Percentiles rank a stretch among this genome's conserved stretches.
Evolutionary conservation across 2,888 invertebrate genomes (phyloP).

Genomic region (Euproctis similis): DNA sequence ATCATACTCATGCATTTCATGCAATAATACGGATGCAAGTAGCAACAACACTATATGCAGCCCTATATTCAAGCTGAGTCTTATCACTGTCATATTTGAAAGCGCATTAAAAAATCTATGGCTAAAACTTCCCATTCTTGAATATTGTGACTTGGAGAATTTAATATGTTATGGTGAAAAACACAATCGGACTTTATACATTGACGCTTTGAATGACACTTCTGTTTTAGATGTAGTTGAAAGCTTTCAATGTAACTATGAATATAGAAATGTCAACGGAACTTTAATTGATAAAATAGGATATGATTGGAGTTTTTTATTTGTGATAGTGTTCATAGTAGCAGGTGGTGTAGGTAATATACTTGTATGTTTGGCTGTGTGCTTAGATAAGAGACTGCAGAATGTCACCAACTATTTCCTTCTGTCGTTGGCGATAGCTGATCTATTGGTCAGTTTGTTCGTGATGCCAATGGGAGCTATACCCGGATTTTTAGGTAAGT

Average conservation of each 20-base stretch:
- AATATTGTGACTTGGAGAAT: slow-evolving; percentile 48
- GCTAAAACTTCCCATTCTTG: slow-evolving; percentile 48
- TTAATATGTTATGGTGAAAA: slow-evolving; percentile 47
- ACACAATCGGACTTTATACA: slow-evolving; percentile 54
- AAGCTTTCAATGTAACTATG: slow-evolving; percentile 57
- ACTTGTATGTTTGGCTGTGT: slow-evolving; percentile 94
- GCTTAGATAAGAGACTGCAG: slow-evolving; percentile 90
- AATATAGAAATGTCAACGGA: slow-evolving; percentile 39
- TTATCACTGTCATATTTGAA: slow-evolving; percentile 54
- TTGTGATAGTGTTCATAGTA: slow-evolving; percentile 89
- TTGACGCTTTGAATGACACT: slow-evolving; percentile 35
- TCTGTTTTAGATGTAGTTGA: slow-evolving; percentile 32
- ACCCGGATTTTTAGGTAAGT: slow-evolving; percentile 91
- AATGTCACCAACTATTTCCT: slow-evolving; percentile 98
- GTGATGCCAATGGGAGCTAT: slow-evolving; percentile 98
- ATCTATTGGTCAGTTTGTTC: slow-evolving; percentile 92
- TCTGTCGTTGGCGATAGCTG: slow-evolving; percentile 93
- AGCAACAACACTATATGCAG: slow-evolving; percentile 54
- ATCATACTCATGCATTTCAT: slow-evolving; percentile 52
- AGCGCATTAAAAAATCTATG: slow-evolving; percentile 59
- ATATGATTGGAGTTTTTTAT: slow-evolving; percentile 89
- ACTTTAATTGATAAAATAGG: slow-evolving; percentile 33
- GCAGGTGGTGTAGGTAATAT: slow-evolving; percentile 94
- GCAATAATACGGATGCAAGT: slow-evolving; percentile 40
- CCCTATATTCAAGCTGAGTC: slow-evolving; percentile 58